Evolutionary conservation across 2,113 vertebrate genomes (phyloP).

Genomic region (Okapia johnstoni): DNA sequence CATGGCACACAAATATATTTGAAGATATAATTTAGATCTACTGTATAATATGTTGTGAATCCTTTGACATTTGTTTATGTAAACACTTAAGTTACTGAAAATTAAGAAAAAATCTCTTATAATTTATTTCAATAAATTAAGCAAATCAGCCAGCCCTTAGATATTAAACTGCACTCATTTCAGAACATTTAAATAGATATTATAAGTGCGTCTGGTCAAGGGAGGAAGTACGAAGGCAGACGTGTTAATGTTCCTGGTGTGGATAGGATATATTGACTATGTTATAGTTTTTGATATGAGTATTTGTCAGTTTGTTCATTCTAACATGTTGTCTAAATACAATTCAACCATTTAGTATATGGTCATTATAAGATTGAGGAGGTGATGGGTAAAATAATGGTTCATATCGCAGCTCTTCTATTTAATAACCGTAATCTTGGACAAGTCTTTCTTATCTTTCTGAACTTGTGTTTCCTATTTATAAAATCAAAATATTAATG

Average conservation of each 20-base stretch:
- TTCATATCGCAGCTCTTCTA: not conserved
- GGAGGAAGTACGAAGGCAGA: not conserved
- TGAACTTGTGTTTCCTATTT: not conserved
- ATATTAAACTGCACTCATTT: not conserved
- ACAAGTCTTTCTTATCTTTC: not conserved
- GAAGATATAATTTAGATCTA: slow-evolving; percentile 3
- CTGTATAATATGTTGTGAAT: not conserved
- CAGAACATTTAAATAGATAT: not conserved
- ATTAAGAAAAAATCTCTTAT: slow-evolving; percentile 10
- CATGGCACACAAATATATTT: not conserved
- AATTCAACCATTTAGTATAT: not conserved
- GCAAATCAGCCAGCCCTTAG: not conserved
- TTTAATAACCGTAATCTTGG: not conserved
- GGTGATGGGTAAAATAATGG: not conserved
- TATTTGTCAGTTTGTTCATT: not conserved
- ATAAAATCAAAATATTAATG: not conserved
- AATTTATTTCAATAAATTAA: not conserved
- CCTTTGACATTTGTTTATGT: slow-evolving; percentile 29
- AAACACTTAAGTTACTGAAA: slow-evolving; percentile 5
- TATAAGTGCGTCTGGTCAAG: not conserved
- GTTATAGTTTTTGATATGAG: not conserved
- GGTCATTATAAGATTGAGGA: not conserved
- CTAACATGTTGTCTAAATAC: not conserved
- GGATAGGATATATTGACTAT: not conserved
- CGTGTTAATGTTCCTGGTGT: not conserved